Base-by-base conservation (phyloP, 2,888 invertebrate species). In the Pristionchus maxplancki region DNA sequence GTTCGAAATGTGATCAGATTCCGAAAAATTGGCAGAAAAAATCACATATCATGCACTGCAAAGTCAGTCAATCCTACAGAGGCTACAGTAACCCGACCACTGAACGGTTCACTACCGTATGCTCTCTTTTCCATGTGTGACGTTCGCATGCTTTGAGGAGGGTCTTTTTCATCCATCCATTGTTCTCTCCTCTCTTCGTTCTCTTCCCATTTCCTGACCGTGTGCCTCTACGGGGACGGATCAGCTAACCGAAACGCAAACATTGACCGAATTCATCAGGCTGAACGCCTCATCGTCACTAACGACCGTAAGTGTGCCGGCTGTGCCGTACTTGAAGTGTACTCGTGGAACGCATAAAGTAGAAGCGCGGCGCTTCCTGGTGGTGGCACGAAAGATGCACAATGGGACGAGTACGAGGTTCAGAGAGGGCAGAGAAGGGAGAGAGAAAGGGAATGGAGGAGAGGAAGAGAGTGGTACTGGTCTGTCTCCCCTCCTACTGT, bases 171-270 rank as follows among this genome's bases (percentile, higher is more conserved):
- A 71, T 24, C 20, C 15, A 24, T 71, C 71, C 37, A 37, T 78
- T 78, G 40, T 78, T n/a, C 40, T 24, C 74, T 40, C 40, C 40
- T 74, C 74, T 40, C 67, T 31, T 15, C 24, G 1, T 40, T 78
- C 48, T 44, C 78, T 78, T 78, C 78, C 78, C 78, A 78, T 78
- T 78, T 78, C 78, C 78, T 78, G 78, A 78, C 78, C 78, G 78
- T 44, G 78, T 40, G n/a, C n/a, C n/a, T n/a, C n/a, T n/a, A n/a
- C n/a, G n/a, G n/a, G n/a, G n/a, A 44, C 20, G 40, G 83, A 83
- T 58, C 44, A 37, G 34, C 83, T 83, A 83, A 53, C 53, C 48
- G 82, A 11, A 83, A 53, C 13, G 58, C 83, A 83, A 83, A 62
- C 53, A 83, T 53, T 82, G n/a, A 82, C 82, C 81, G 37, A 44